These are phyloP conservation scores for Remorina albescens DNA, from an alignment of 2,797 vertebrate species.

Conservation along the genomic window DNA sequence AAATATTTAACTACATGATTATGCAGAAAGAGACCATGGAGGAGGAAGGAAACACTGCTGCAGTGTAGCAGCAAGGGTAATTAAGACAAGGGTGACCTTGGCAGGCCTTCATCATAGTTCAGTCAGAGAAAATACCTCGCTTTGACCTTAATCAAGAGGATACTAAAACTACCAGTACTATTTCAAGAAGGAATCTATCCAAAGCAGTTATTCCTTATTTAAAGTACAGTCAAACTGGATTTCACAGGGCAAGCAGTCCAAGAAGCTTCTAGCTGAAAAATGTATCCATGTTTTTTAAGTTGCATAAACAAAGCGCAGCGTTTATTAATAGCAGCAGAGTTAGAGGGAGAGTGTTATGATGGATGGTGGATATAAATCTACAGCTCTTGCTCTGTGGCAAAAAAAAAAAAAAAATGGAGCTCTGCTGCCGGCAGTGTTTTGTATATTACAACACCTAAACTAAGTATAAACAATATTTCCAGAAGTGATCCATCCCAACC, in stretches of 20 bases:
- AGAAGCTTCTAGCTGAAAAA: neutral
- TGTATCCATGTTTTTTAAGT: neutral
- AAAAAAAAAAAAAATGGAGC: too few relatives aligned
- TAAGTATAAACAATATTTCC: too few relatives aligned
- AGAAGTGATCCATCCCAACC: too few relatives aligned
- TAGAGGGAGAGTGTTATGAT: too few relatives aligned
- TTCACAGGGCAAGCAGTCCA: neutral
- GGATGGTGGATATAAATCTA: too few relatives aligned
- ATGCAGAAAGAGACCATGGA: neutral
- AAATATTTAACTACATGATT: conserved; percentile 20
- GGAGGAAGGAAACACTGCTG: too few relatives aligned
- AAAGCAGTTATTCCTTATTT: neutral
- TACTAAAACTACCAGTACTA: neutral
- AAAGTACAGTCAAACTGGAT: neutral
- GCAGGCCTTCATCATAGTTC: neutral
- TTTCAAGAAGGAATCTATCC: neutral
- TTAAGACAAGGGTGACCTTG: neutral
- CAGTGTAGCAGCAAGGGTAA: too few relatives aligned
- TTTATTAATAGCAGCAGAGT: too few relatives aligned
- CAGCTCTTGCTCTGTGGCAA: too few relatives aligned
- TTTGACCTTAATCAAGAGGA: neutral
- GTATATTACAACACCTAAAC: too few relatives aligned
- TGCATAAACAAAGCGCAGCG: too few relatives aligned
- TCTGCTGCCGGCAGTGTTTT: too few relatives aligned
- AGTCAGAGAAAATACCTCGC: neutral